Evolutionary conservation across 2,113 vertebrate species (phyloP).

Genomic region (Phainopepla nitens): DNA sequence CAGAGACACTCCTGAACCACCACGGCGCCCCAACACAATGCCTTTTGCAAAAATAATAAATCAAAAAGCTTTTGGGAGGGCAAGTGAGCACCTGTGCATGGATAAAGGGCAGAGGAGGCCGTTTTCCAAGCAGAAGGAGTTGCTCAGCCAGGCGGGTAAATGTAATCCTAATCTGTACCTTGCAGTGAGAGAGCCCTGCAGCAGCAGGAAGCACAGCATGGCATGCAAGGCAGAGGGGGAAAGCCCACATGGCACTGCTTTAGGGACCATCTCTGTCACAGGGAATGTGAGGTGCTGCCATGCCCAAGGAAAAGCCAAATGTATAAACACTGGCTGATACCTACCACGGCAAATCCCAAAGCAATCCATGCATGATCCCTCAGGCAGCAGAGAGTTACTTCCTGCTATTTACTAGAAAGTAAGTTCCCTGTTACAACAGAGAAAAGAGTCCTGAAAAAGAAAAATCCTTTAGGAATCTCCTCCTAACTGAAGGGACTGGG

Average conservation of each 20-base stretch:
- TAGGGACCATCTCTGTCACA: not conserved
- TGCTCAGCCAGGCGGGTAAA: not conserved
- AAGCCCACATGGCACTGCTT: not conserved
- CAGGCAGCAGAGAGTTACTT: not conserved
- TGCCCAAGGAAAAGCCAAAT: not conserved
- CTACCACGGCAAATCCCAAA: not conserved
- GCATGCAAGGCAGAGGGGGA: not conserved
- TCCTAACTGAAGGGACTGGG: not conserved
- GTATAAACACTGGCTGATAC: not conserved
- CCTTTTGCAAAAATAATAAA: not conserved
- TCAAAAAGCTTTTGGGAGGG: not conserved
- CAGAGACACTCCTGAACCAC: not conserved
- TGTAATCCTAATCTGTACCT: accelerated
- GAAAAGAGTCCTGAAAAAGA: not conserved
- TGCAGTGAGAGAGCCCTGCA: accelerated
- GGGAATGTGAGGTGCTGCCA: not conserved
- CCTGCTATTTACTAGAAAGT: not conserved
- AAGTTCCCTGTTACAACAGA: not conserved
- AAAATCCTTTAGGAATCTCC: not conserved
- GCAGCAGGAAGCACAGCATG: accelerated
- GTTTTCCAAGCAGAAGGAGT: not conserved
- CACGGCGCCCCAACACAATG: accelerated
- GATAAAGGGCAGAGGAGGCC: not conserved
- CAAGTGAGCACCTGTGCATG: not conserved
- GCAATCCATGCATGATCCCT: not conserved